Evolutionary conservation across 1,140 invertebrate genomes (phyloP), one percentile per base, ranked within the genome.

Genomic region (Listronotus bonariensis): DNA sequence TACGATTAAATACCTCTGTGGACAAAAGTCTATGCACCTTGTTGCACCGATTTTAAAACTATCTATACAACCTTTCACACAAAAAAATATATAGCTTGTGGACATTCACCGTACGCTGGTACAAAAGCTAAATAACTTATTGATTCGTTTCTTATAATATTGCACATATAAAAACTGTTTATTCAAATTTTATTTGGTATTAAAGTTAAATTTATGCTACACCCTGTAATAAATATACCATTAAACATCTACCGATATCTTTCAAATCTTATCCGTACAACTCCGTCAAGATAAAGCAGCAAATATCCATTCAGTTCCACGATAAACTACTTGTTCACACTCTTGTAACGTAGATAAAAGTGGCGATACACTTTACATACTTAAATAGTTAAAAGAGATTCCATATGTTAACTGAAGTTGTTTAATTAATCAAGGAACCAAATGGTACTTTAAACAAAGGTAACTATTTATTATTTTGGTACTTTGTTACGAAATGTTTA

Each of bases 311-410:
- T 61, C 58, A 61, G 52, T 61, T 48, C 52, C 41, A 41, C 53
- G 52, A 63, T 55, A 63, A 54, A 51, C 40, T 11, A 54, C 60
- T 54, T 63, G 60, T 63, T 63, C 60, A 63, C 60, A 55, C 60
- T 55, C 20, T 34, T 63, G 60, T 63, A 45, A 48, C 14, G 43
- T 54, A 54, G 52, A 55, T 63, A 53, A 55, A 54, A 31, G 60
- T 63, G 52, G 60, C 60, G 49, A 63, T 63, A 40, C 60, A 63
- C 60, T 63, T 63, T 63, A 63, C 60, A 63, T 63, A 63, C 49
- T 43, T 9, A 55, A 63, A 38, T 38, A 53, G 41, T 63, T 41
- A 31, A 61, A 51, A 55, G 48, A 5, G 34, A 17, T 15, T 18
- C 32, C 32, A 32, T 40, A 52, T 52, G 46, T 51, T 40, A 14